Percentiles rank a stretch among this genome's conserved stretches.
phyloP scores from a whole-genome alignment of 2,113 vertebrate species.

The Ictalurus punctatus region DNA sequence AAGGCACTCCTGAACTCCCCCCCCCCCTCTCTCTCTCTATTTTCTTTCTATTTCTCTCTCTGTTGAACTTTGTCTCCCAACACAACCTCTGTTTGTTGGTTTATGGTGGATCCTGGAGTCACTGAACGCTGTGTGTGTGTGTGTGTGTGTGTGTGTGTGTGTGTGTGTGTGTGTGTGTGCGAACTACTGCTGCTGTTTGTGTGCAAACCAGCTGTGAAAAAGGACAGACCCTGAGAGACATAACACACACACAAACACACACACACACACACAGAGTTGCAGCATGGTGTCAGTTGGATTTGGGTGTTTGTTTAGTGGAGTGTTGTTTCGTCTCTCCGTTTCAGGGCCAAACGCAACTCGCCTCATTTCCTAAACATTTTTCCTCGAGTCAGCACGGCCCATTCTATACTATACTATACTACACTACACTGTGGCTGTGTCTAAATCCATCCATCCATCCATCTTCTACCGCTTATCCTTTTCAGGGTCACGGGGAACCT shows the following conservation, averaged over 20 bases:
- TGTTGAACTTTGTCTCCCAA: background rate
- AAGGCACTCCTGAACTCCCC: background rate
- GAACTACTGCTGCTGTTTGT: background rate
- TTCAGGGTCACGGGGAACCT: no score
- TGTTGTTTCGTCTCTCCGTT: background rate
- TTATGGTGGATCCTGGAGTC: slow-evolving; percentile 5
- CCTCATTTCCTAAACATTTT: background rate
- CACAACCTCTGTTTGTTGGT: background rate
- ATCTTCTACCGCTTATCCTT: no score
- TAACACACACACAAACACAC: background rate
- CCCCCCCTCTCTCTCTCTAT: background rate
- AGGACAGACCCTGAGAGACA: background rate
- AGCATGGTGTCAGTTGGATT: background rate
- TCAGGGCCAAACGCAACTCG: background rate
- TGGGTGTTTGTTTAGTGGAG: background rate
- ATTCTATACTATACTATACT: background rate
- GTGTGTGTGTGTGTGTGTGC: background rate
- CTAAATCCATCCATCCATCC: no score
- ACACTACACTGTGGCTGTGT: background rate
- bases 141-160: background rate
- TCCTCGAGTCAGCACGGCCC: background rate
- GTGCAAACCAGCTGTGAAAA: background rate
- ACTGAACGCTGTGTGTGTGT: slow-evolving; percentile 8
- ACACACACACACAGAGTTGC: background rate
- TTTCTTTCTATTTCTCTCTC: background rate